Conservation (phyloP, 2,888 invertebrate species). For the Eilema sororculum region DNA sequence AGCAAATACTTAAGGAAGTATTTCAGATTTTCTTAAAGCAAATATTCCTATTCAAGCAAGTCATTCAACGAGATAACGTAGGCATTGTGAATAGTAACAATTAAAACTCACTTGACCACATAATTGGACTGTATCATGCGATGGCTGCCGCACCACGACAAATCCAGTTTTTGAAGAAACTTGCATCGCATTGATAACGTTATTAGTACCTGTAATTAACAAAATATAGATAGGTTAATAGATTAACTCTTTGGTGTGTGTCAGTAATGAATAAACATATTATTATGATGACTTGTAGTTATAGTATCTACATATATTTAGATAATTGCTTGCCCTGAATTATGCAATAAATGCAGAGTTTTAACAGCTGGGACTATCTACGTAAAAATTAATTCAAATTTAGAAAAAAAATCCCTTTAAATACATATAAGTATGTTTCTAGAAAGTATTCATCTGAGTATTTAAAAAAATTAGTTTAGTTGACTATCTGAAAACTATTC, state of each 20-base stretch:
- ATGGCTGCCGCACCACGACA: slow-evolving; percentile 95
- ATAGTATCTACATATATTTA: too few relatives aligned
- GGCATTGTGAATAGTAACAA: slow-evolving; percentile 20
- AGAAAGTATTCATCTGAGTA: too few relatives aligned
- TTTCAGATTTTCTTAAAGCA: background rate
- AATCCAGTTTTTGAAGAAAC: slow-evolving; percentile 92
- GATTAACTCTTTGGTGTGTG: background rate
- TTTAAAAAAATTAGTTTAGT: too few relatives aligned
- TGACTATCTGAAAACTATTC: too few relatives aligned
- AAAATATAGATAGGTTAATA: background rate
- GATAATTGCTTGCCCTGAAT: too few relatives aligned
- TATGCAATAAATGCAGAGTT: too few relatives aligned
- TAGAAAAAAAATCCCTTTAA: too few relatives aligned
- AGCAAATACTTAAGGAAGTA: background rate
- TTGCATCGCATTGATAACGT: slow-evolving; percentile 87
- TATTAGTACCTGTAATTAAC: slow-evolving; percentile 67
- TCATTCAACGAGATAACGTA: slow-evolving; percentile 23
- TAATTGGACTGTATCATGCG: slow-evolving; percentile 74
- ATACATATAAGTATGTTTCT: too few relatives aligned
- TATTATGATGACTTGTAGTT: background rate
- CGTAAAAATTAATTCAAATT: too few relatives aligned
- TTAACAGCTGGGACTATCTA: too few relatives aligned
- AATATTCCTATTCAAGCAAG: background rate
- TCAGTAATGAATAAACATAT: background rate
- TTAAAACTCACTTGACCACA: slow-evolving; percentile 72